phyloP scores from a whole-genome alignment of 2,113 vertebrate species.

The Anthoscopus minutus region DNA sequence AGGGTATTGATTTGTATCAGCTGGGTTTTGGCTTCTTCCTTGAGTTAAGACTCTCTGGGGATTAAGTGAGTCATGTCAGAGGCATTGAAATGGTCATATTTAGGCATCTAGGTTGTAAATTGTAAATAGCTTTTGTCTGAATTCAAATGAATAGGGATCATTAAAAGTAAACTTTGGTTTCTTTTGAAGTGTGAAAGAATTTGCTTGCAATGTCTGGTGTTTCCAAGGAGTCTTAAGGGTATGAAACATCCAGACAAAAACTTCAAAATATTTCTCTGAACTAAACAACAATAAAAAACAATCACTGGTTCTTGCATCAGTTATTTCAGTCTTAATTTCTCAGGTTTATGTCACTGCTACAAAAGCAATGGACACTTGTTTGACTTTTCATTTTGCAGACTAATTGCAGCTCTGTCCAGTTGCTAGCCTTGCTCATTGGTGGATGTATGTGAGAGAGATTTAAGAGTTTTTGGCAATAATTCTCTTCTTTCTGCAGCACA shows the following conservation, averaged over 20 bases:
- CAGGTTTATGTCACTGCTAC: background rate
- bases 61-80: background rate
- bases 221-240: background rate
- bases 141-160: background rate
- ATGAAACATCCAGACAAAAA: background rate
- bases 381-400: background rate
- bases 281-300: background rate
- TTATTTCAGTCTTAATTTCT: background rate
- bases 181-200: background rate
- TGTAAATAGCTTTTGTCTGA: background rate
- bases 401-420: background rate
- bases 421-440: background rate
- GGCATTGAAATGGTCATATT: background rate
- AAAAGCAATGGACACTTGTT: background rate
- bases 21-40: background rate
- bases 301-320: background rate
- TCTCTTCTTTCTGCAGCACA: constrained; percentile 79
- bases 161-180: background rate
- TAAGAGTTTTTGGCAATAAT: background rate
- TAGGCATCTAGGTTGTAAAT: background rate
- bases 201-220: background rate
- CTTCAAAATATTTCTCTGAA: background rate
- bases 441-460: background rate
- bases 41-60: background rate
- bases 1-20: background rate